Evolutionary conservation across 2,888 invertebrate genomes (phyloP).

Genomic region (Alcis repandata): DNA sequence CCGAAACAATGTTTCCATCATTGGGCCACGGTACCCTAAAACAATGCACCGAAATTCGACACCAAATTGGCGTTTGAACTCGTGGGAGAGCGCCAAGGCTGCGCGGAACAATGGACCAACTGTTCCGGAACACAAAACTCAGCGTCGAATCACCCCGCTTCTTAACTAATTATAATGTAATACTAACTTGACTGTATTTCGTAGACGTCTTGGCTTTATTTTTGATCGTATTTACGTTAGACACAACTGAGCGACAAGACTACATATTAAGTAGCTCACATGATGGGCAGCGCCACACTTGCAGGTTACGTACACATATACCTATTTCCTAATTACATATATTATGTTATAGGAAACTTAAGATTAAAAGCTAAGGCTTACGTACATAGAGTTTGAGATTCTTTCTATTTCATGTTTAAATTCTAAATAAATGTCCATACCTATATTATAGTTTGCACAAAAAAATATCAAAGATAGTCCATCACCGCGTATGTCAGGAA

Average conservation of each 20-base stretch:
- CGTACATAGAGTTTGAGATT: too few species aligned
- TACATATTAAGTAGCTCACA: neutral
- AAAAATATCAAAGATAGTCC: too few species aligned
- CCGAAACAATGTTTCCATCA: constrained; percentile 49
- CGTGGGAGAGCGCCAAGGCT: constrained; percentile 55
- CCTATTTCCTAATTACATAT: neutral
- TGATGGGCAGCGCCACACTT: neutral
- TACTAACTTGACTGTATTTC: constrained; percentile 26
- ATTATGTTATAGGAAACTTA: too few species aligned
- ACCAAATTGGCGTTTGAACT: constrained; percentile 59
- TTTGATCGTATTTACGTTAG: neutral
- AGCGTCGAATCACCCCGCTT: constrained; percentile 55
- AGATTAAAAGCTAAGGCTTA: too few species aligned
- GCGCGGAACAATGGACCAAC: constrained; percentile 16
- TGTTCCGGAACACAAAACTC: constrained; percentile 50
- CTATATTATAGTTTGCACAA: too few species aligned
- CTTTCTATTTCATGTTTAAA: too few species aligned
- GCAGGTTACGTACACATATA: neutral
- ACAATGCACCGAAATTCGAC: constrained; percentile 66
- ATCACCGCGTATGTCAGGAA: too few species aligned
- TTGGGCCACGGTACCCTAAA: constrained; percentile 50
- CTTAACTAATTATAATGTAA: constrained; percentile 50
- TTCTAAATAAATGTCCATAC: too few species aligned
- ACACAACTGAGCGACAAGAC: neutral
- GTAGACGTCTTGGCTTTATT: constrained; percentile 17